Evolutionary conservation across 2,888 invertebrate genomes (phyloP).

Genomic region (Abscondita cerata): DNA sequence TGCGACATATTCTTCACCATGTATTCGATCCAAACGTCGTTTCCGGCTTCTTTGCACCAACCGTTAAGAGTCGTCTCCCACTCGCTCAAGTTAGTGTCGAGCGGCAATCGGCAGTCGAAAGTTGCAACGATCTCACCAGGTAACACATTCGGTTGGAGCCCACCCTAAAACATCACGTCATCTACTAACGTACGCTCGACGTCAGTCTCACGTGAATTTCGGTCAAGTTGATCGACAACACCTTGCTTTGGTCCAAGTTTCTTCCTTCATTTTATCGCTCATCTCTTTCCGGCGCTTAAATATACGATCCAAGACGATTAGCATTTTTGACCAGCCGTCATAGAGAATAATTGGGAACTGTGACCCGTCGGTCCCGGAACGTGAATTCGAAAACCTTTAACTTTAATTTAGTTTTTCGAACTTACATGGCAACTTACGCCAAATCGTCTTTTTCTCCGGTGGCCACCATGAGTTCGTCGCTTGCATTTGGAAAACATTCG

Average conservation of each 20-base stretch:
- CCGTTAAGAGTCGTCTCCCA: constrained; percentile 61
- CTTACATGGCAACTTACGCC: too few species aligned
- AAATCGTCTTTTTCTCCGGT: constrained; percentile 80
- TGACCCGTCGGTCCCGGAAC: neutral
- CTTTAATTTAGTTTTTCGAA: too few species aligned
- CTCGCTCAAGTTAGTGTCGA: constrained; percentile 1
- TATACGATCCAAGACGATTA: neutral
- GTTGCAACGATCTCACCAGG: constrained; percentile 80
- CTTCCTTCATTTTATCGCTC: neutral
- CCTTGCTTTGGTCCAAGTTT: neutral
- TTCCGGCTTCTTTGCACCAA: constrained; percentile 66
- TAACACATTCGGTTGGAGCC: constrained; percentile 89
- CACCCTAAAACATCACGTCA: constrained; percentile 81
- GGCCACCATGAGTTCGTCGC: constrained; percentile 70
- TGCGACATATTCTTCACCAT: constrained; percentile 61
- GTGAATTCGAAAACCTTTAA: constrained; percentile 1
- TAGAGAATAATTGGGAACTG: neutral
- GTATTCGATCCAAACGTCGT: constrained; percentile 63
- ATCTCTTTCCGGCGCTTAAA: neutral
- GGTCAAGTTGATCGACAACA: neutral
- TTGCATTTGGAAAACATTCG: constrained; percentile 81
- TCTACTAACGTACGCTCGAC: too few species aligned
- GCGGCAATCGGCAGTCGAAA: constrained; percentile 76
- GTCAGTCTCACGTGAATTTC: constrained; percentile 1
- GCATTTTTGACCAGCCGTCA: neutral